Conservation (phyloP, 2,888 invertebrate genomes). For the Ischnura elegans region DNA sequence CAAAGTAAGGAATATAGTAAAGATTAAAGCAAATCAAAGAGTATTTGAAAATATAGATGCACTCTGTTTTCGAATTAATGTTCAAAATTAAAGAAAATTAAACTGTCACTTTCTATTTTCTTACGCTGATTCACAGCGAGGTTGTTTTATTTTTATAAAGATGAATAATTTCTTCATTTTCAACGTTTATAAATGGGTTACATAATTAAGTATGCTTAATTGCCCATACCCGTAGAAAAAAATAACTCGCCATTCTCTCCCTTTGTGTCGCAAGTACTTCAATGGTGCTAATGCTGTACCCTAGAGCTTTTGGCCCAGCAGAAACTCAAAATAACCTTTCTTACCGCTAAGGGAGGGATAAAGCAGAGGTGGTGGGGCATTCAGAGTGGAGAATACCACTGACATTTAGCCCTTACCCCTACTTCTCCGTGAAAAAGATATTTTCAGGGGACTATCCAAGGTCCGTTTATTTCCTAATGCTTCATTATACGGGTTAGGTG, state of each 20-base stretch:
- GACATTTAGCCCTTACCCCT: neutral
- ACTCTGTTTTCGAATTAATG: no score
- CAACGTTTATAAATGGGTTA: no score
- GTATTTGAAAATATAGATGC: no score
- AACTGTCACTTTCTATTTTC: no score
- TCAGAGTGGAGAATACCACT: neutral
- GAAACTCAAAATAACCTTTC: neutral
- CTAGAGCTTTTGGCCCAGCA: neutral
- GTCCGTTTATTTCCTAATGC: constrained; percentile 9
- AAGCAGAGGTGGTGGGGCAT: neutral
- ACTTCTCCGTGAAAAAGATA: neutral
- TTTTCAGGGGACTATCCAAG: neutral
- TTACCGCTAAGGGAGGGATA: neutral
- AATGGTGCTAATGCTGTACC: neutral
- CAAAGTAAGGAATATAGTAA: no score
- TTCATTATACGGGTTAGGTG: constrained; percentile 6
- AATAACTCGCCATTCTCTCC: neutral
- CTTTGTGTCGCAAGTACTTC: neutral
- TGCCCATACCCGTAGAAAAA: neutral
- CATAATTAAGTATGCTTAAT: no score
- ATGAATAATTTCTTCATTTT: no score
- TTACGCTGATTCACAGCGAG: no score
- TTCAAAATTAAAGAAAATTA: no score
- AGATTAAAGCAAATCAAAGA: no score
- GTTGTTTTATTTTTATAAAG: no score